Evolutionary conservation across 2,797 vertebrate species (phyloP), one percentile per base, ranked within the genome.

Genomic region (Malacoctenus gilli): DNA sequence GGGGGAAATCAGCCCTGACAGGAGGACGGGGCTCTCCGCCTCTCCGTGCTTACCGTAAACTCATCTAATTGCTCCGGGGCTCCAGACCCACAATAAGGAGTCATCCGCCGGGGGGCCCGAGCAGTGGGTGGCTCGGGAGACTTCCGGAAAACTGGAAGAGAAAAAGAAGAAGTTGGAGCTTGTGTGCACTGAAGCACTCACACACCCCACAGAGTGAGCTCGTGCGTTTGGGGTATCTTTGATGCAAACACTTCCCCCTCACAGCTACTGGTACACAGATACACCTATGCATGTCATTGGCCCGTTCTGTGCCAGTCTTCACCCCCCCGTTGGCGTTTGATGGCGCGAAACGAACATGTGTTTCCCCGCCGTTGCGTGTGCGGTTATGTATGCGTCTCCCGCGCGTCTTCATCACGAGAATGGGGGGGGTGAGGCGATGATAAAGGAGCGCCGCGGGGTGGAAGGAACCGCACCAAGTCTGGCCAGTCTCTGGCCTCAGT

Each of bases 21-120:
- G 87, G 71, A 82, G 87, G 85, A 87, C 84, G 85, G 84, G 86
- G 80, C 60, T 80, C 83, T 86, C 84, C 34, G 77, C 81, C 78
- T 82, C 77, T 85, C 78, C 82, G 68, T 58, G 74, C 85, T 83
- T 79, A 87, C 85, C 85, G 85, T 89, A 85, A 90, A 89, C 85
- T 89, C 85, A 88, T 87, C 84, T 90, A 87, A 91, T 90, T 90
- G 87, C 85, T 82, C 46, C 53, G 84, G 72, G 74, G 75, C 76
- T 84, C 73, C 70, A 76, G 81, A 89, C 85, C 86, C 87, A 88
- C 84, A 89, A 87, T 82, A 89, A 87, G 75, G 86, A 59, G 43
- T 85, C 81, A 83, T 88, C 83, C 16, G 61, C 81, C 72, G 85
- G 63, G n/a, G 80, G 78, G 74, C 75, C 72, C 10, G 47, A 85